phyloP scores from a whole-genome alignment of 2,113 vertebrate species.

The Silurus asotus region DNA sequence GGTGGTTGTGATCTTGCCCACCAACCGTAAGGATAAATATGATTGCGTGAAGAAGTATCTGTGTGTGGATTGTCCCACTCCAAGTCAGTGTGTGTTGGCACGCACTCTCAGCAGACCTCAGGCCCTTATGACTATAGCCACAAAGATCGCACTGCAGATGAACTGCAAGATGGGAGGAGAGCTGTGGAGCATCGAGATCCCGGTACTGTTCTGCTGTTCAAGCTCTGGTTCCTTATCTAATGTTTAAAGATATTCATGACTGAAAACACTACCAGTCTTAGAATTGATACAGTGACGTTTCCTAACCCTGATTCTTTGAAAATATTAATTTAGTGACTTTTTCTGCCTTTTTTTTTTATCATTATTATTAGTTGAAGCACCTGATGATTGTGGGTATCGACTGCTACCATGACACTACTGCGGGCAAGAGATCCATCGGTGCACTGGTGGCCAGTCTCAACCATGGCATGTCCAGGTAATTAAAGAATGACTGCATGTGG shows the following conservation, averaged over 20 bases:
- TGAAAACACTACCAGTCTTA: background rate
- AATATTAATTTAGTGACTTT: background rate
- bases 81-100: slow-evolving; percentile 90
- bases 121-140: slow-evolving; percentile 81
- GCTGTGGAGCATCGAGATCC: slow-evolving; percentile 92
- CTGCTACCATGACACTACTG: slow-evolving; percentile 86
- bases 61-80: slow-evolving; percentile 88
- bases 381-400: slow-evolving; percentile 96
- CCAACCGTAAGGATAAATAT: slow-evolving; percentile 88
- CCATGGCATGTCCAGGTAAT: slow-evolving; percentile 83
- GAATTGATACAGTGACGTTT: background rate
- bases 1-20: slow-evolving; percentile 87
- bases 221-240: background rate
- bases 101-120: slow-evolving; percentile 84
- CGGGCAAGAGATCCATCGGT: slow-evolving; percentile 84
- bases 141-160: slow-evolving; percentile 93
- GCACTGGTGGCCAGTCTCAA: slow-evolving; percentile 93
- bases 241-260: background rate
- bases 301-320: background rate
- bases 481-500: background rate
- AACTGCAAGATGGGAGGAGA: slow-evolving; percentile 97
- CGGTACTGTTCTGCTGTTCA: slow-evolving; percentile 67
- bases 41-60: slow-evolving; percentile 91
- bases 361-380: slow-evolving; percentile 80
- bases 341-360: background rate